A percentile compares a stretch with the other conserved stretches of the same genome.
Evolutionary conservation across 2,797 vertebrate genomes (phyloP).

Genomic region (Silurus lanzhouensis): DNA sequence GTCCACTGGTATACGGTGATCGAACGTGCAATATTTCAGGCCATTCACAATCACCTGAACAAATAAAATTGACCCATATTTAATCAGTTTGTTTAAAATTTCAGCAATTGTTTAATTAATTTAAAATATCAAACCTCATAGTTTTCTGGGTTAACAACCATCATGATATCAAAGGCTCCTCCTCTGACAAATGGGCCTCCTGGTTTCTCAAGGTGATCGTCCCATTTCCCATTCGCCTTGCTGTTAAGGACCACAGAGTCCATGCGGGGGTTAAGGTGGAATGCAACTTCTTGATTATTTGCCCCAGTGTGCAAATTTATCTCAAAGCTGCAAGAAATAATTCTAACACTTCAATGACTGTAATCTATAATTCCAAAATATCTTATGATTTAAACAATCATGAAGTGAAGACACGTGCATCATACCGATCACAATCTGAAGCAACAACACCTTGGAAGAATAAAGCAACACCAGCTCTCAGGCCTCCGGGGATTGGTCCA

Average conservation of each 20-base stretch:
- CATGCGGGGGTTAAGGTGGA: neutral
- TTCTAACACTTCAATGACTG: neutral
- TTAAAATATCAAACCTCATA: constrained; percentile 2
- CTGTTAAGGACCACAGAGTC: neutral
- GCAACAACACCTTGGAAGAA: constrained; percentile 23
- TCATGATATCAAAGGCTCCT: constrained; percentile 24
- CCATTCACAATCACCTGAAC: constrained; percentile 5
- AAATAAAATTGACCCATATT: neutral
- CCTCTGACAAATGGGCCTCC: constrained; percentile 2
- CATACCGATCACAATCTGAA: constrained; percentile 1
- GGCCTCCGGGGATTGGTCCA: neutral
- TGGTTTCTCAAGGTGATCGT: neutral
- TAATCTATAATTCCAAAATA: neutral
- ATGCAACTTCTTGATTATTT: neutral
- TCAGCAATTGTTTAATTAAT: neutral
- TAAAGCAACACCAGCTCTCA: constrained; percentile 1
- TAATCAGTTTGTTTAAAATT: neutral
- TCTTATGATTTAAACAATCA: no score
- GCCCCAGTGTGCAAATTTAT: neutral
- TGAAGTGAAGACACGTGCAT: neutral
- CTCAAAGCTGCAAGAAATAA: neutral
- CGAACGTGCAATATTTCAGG: neutral
- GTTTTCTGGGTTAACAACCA: constrained; percentile 10
- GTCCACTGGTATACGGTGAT: neutral
- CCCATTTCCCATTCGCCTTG: neutral